A percentile compares a stretch with the other conserved stretches of the same genome.
Evolutionary conservation across 1,140 invertebrate species (phyloP).

Genomic region (Batillaria attramentaria): DNA sequence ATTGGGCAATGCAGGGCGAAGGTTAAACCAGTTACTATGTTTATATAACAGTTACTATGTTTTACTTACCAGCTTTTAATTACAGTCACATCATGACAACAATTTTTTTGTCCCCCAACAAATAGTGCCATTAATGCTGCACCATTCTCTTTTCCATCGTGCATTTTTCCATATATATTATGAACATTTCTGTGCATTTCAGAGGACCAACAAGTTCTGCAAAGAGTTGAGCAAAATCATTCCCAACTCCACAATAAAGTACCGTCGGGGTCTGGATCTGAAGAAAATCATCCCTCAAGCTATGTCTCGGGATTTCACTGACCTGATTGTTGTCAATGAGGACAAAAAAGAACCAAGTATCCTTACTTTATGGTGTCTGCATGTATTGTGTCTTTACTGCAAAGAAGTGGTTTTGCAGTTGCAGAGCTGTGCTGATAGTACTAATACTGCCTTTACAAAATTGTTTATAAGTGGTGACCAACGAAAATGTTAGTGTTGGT

Average conservation of each 20-base stretch:
- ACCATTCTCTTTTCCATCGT: not conserved
- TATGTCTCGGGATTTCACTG: constrained; percentile 84
- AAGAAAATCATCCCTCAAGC: constrained; percentile 94
- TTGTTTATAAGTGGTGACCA: not conserved
- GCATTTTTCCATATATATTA: not conserved
- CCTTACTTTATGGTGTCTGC: constrained; percentile 57
- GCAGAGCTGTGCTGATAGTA: too few relatives aligned
- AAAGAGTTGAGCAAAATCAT: constrained; percentile 91
- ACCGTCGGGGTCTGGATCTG: constrained; percentile 87
- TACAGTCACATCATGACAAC: too few relatives aligned
- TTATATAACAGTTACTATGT: constrained; percentile 5
- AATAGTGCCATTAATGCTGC: not conserved
- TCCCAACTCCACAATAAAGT: constrained; percentile 88
- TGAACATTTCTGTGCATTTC: constrained; percentile 44
- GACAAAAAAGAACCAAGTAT: constrained; percentile 89
- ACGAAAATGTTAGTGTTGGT: not conserved
- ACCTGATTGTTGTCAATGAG: constrained; percentile 95
- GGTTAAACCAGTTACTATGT: too few relatives aligned
- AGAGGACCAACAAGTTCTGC: constrained; percentile 93
- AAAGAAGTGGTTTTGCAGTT: not conserved
- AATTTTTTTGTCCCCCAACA: not conserved
- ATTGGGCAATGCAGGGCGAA: too few relatives aligned
- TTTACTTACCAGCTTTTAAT: not conserved
- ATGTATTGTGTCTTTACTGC: not conserved
- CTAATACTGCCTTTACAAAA: not conserved